Conservation (phyloP, 1,140 invertebrate genomes). For the Drosophila auraria region DNA sequence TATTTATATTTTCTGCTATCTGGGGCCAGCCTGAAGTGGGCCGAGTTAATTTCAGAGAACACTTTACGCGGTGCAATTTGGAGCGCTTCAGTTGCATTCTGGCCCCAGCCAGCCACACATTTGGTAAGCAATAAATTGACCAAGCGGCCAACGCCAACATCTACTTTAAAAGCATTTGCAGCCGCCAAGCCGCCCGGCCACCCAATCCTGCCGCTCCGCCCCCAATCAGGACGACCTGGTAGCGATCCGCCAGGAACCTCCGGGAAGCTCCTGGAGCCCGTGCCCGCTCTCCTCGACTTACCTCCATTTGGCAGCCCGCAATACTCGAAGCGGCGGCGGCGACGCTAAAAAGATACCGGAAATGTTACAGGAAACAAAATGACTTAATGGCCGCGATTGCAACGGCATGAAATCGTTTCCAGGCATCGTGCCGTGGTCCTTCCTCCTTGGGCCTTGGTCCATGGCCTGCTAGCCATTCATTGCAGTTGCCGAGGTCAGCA, state of each 20-base stretch:
- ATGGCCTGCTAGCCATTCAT: conserved; percentile 59
- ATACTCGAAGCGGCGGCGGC: conserved; percentile 40
- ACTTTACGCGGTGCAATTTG: conserved; percentile 68
- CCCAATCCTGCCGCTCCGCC: conserved; percentile 16
- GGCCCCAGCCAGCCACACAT: conserved; percentile 50
- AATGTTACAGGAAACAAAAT: conserved; percentile 82
- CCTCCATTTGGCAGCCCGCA: conserved; percentile 15
- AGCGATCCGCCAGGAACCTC: conserved; percentile 22
- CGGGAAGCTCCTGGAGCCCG: conserved; percentile 4
- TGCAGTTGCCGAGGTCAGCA: conserved; percentile 66
- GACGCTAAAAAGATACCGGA: conserved; percentile 80
- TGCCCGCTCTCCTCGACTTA: background rate
- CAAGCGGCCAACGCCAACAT: conserved; percentile 61
- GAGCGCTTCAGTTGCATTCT: conserved; percentile 52
- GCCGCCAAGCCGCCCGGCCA: conserved; percentile 5
- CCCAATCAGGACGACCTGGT: conserved; percentile 22
- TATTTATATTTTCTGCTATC: conserved; percentile 57
- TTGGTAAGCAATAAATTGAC: conserved; percentile 80
- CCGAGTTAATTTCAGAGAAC: conserved; percentile 71
- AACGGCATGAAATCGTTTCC: conserved; percentile 59
- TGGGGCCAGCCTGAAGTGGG: conserved; percentile 40
- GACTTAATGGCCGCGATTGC: conserved; percentile 82
- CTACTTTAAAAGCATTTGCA: conserved; percentile 79
- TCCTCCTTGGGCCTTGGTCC: conserved; percentile 29
- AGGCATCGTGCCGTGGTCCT: conserved; percentile 39